A percentile compares a stretch with the other conserved stretches of the same genome.
Conservation (phyloP, 2,113 vertebrate genomes). For the Sarotherodon lohbergeri region DNA sequence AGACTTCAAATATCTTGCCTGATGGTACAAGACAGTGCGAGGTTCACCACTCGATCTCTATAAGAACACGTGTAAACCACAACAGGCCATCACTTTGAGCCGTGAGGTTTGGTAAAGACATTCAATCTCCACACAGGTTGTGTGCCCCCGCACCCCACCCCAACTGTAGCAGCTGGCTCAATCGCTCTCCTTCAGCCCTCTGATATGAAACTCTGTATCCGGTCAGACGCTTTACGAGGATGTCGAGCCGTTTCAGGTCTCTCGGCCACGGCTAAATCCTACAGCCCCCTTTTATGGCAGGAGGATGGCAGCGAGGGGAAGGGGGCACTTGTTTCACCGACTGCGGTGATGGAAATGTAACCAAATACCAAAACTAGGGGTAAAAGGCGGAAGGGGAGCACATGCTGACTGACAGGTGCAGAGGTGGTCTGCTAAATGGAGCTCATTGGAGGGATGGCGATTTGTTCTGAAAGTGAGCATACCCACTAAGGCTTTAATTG, state of each 20-base stretch:
- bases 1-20: background rate
- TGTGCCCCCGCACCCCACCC: background rate
- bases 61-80: constrained; percentile 28
- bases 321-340: constrained; percentile 9
- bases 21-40: background rate
- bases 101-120: constrained; percentile 38
- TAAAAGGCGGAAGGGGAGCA: constrained; percentile 44
- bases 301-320: constrained; percentile 15
- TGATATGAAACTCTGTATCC: constrained; percentile 65
- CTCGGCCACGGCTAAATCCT: constrained; percentile 58
- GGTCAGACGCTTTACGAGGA: constrained; percentile 70
- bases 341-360: constrained; percentile 61
- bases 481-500: constrained; percentile 11
- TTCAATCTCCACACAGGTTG: constrained; percentile 60
- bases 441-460: background rate
- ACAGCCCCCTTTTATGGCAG: constrained; percentile 31
- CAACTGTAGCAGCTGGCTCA: constrained; percentile 60
- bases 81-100: constrained; percentile 29
- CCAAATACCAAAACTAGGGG: constrained; percentile 59
- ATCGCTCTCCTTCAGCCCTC: constrained; percentile 35
- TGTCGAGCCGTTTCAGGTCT: constrained; percentile 47
- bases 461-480: constrained; percentile 15
- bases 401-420: constrained; percentile 69
- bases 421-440: constrained; percentile 48
- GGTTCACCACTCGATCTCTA: background rate